Percentiles rank a stretch among this genome's conserved stretches.
These are phyloP conservation scores for Diadophis punctatus DNA, from an alignment of 2,113 vertebrate species.

Conservation along the genomic window DNA sequence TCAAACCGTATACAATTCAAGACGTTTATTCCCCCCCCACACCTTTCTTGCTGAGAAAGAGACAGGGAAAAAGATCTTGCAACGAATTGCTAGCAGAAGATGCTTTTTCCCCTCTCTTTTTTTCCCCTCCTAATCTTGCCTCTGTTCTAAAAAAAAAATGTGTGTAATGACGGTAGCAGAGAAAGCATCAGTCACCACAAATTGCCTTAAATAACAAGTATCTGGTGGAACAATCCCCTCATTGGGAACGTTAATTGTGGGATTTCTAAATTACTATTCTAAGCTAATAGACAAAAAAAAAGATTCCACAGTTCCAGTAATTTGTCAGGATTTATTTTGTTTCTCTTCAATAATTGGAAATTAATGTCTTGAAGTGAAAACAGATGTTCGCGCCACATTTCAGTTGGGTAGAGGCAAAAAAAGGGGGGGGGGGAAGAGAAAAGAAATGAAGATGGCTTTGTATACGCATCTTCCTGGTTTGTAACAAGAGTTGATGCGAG, in stretches of 20 bases:
- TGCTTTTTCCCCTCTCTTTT: not conserved
- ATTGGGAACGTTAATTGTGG: constrained; percentile 63
- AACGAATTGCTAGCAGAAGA: not conserved
- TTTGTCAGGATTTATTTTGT: constrained; percentile 82
- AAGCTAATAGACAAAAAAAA: constrained; percentile 67
- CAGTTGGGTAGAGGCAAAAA: constrained; percentile 68
- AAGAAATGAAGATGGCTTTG: constrained; percentile 56
- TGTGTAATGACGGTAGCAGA: constrained; percentile 10
- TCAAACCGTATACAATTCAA: not conserved
- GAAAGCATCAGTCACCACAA: constrained; percentile 48
- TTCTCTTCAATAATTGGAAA: constrained; percentile 84
- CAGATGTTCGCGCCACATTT: constrained; percentile 78
- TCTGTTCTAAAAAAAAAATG: not conserved
- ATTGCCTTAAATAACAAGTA: constrained; percentile 58
- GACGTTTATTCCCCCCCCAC: not conserved
- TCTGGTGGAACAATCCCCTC: constrained; percentile 48
- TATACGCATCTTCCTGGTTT: constrained; percentile 50
- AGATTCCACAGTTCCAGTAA: constrained; percentile 72
- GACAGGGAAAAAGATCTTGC: not conserved
- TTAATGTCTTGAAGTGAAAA: constrained; percentile 84
- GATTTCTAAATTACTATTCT: constrained; percentile 69
- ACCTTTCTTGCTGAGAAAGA: not conserved
- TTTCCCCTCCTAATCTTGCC: not conserved
- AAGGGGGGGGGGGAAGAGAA: not conserved
- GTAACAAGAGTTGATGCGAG: constrained; percentile 48